phyloP scores from a whole-genome alignment of 2,113 vertebrate genomes.

The Pomatostomus ruficeps region DNA sequence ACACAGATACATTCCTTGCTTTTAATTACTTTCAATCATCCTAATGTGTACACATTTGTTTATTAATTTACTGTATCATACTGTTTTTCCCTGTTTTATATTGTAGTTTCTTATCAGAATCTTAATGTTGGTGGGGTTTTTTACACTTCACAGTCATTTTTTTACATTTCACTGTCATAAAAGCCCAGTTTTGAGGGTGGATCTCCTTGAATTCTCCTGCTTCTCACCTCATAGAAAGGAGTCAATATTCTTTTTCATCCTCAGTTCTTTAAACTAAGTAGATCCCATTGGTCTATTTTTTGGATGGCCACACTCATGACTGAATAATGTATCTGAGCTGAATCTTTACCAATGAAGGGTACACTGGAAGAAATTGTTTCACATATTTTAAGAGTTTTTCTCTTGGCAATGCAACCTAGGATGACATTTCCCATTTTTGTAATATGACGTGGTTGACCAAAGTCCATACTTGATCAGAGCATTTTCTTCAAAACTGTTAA shows the following conservation, averaged over 20 bases:
- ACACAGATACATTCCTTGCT: not conserved
- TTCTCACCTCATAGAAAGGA: not conserved
- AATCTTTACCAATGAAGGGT: not conserved
- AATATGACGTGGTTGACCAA: not conserved
- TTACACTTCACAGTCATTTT: not conserved
- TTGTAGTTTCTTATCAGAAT: not conserved
- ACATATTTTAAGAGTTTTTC: not conserved
- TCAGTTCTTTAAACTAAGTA: not conserved
- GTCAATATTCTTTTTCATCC: not conserved
- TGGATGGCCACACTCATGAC: not conserved
- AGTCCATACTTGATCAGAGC: not conserved
- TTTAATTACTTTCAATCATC: not conserved
- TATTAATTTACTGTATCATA: not conserved
- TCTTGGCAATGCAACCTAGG: not conserved
- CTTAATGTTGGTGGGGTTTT: not conserved
- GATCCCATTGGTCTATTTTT: not conserved
- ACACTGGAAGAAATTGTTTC: not conserved
- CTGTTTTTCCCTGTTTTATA: not conserved
- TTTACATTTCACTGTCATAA: not conserved
- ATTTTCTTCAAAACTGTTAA: not conserved
- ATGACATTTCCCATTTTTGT: not conserved
- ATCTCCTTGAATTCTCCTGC: not conserved
- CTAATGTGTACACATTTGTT: not conserved
- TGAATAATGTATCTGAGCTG: not conserved
- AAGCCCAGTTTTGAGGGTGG: not conserved